Evolutionary conservation across 2,113 vertebrate species (phyloP), one percentile per base, ranked within the genome.

Genomic region (Delphinapterus leucas): DNA sequence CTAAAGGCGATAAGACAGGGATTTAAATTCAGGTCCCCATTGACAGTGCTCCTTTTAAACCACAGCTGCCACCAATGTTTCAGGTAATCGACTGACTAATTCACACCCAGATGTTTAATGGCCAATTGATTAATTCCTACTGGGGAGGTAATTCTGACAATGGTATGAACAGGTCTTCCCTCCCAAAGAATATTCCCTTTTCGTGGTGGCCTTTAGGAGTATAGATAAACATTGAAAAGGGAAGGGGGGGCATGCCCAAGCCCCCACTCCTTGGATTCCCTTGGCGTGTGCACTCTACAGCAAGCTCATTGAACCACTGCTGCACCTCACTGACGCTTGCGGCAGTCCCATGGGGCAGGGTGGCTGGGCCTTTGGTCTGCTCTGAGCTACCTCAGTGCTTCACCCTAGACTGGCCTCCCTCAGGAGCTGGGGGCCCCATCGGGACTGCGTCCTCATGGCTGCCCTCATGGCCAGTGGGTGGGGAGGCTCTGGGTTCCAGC

Each of bases 41-140:
- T 85, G 5, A 20, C 14, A 53, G 58, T 3, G 1, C n/a, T 96
- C 38, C 61, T 91, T 79, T 55, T 41, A 93, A 73, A 68, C 6
- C 77, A 85, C 71, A 94, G 93, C 82, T 95, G 88, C 49, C 55
- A 74, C 9, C 31, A 20, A 2, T 11, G 49, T 63, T 90, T 33
- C 73, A 93, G 93, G 95, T 83, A 82, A 92, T 89, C 0, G 4
- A 20, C 94, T 93, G 7, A 33, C 95, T 94, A 73, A 95, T 70
- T 86, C 93, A 85, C 21, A 70, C 33, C 77, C 88, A 87, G 95
- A 96, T 95, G 97, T 90, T 83, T 94, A 95, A 96, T 33, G 89
- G 82, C 60, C 0, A 0, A 84, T 41, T 67, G 74, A 58, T 74
- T 63, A 58, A 82, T 90, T 68, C 82, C 47, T 41, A 49, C 63